These are phyloP conservation scores for Melanaphis sacchari DNA, from an alignment of 1,140 invertebrate genomes.

Conservation along the genomic window DNA sequence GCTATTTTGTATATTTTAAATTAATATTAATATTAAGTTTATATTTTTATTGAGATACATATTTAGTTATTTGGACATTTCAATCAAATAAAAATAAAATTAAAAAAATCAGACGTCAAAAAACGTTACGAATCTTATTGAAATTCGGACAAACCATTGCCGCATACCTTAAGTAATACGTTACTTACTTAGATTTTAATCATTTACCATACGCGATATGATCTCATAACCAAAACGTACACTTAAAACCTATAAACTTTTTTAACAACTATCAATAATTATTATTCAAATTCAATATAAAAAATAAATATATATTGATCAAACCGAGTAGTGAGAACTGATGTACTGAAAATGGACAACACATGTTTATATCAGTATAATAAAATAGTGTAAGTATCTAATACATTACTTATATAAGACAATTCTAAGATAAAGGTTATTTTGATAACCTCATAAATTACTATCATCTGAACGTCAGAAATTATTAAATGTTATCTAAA, in stretches of 20 bases:
- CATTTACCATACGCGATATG: too few relatives aligned
- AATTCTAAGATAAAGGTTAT: not conserved
- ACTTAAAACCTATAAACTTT: not conserved
- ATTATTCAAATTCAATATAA: not conserved
- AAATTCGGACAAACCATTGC: too few relatives aligned
- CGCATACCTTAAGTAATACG: too few relatives aligned
- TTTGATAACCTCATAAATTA: not conserved
- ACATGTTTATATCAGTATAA: not conserved
- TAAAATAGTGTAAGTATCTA: not conserved
- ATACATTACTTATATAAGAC: not conserved
- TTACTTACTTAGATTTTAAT: too few relatives aligned
- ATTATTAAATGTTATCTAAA: not conserved
- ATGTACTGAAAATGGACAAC: not conserved
- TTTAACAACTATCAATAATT: not conserved
- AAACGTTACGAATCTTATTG: too few relatives aligned
- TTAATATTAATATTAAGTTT: not conserved
- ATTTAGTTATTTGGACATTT: not conserved
- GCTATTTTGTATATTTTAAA: not conserved
- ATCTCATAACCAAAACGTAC: too few relatives aligned
- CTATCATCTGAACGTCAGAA: not conserved
- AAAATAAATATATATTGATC: not conserved
- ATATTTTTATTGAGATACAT: not conserved
- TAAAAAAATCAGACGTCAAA: too few relatives aligned
- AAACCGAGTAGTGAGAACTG: not conserved
- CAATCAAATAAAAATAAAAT: not conserved